Conservation (phyloP, 2,113 vertebrate species). For the Lasiurus cinereus region DNA sequence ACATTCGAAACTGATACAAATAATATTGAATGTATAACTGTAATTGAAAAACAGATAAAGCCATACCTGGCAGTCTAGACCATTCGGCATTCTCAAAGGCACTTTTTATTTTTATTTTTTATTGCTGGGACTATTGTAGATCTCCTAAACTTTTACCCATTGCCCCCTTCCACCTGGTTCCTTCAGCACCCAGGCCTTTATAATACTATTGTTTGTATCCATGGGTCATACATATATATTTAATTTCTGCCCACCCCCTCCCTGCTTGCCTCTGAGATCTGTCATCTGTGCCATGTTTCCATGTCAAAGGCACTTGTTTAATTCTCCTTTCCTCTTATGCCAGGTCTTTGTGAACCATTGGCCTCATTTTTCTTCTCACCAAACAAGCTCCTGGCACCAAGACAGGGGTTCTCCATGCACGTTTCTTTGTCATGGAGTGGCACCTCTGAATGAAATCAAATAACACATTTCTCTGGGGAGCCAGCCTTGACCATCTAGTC, state of each 20-base stretch:
- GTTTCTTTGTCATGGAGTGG: not conserved
- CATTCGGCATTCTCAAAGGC: not conserved
- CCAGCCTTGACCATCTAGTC: not conserved
- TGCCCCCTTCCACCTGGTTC: not conserved
- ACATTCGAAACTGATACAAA: not conserved
- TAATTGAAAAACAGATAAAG: not conserved
- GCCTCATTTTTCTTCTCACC: not conserved
- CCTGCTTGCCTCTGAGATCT: not conserved
- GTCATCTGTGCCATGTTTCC: not conserved
- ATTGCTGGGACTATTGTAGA: not conserved
- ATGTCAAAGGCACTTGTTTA: not conserved
- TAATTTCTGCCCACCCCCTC: not conserved
- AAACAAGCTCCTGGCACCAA: not conserved
- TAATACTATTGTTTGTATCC: not conserved
- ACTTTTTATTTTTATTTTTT: not conserved
- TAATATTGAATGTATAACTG: not conserved
- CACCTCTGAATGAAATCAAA: not conserved
- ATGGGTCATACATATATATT: not conserved
- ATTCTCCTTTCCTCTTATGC: not conserved
- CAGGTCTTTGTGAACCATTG: not conserved
- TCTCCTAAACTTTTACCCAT: not conserved
- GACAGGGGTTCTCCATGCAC: fast-evolving
- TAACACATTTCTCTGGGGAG: not conserved
- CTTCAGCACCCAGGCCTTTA: not conserved
- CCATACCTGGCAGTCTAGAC: not conserved